Evolutionary conservation across 2,797 vertebrate genomes (phyloP).

Genomic region (Ceryle rudis): DNA sequence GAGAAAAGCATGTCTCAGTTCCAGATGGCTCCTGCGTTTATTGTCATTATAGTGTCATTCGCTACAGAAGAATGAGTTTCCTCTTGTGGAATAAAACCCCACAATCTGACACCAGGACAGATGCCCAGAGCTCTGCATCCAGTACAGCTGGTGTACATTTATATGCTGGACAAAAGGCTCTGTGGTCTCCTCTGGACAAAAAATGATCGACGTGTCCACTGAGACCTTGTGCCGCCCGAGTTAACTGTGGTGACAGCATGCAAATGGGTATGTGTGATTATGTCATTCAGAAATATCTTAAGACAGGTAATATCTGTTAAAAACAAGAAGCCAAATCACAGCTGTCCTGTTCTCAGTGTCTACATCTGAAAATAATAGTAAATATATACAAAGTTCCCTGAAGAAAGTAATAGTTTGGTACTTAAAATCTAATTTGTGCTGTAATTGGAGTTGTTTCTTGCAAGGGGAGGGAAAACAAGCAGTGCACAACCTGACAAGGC

Average conservation of each 20-base stretch:
- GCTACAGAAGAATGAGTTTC: background rate
- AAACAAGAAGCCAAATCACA: background rate
- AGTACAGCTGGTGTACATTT: background rate
- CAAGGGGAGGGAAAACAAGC: background rate
- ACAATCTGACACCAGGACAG: background rate
- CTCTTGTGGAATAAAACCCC: background rate
- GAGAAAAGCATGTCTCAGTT: background rate
- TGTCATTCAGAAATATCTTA: background rate
- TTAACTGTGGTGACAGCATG: background rate
- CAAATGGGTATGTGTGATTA: accelerated
- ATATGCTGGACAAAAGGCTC: background rate
- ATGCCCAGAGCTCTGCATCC: background rate
- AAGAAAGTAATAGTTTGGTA: background rate
- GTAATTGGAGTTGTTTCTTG: background rate
- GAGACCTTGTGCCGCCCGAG: background rate
- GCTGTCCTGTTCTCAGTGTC: background rate
- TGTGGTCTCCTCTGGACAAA: background rate
- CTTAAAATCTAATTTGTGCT: conserved; percentile 18
- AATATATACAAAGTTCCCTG: accelerated
- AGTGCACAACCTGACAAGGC: background rate
- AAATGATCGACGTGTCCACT: accelerated
- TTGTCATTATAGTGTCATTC: background rate
- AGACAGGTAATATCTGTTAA: background rate
- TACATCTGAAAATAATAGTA: accelerated
- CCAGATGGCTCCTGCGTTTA: background rate